phyloP scores from a whole-genome alignment of 2,888 invertebrate genomes.

The Netelia melanura region DNA sequence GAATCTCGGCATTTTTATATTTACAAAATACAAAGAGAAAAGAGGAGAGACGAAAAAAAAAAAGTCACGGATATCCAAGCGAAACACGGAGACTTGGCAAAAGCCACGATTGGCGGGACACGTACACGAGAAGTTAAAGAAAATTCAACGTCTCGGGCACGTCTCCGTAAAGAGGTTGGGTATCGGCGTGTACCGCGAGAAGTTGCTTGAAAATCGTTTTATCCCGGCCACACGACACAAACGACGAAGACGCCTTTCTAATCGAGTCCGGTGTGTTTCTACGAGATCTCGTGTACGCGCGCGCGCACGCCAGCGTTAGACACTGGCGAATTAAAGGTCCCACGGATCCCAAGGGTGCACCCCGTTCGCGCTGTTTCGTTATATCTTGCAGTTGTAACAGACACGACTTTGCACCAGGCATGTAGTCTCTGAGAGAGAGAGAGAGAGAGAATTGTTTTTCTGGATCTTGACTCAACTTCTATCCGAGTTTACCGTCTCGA shows the following conservation, averaged over 20 bases:
- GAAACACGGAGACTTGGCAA: not conserved
- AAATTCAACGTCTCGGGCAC: slow-evolving; percentile 20
- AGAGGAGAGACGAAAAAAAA: not conserved
- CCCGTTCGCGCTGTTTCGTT: not conserved
- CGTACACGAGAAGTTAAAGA: not conserved
- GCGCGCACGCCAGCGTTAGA: not conserved
- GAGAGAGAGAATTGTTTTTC: slow-evolving; percentile 29
- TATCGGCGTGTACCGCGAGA: not conserved
- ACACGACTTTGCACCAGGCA: slow-evolving; percentile 48
- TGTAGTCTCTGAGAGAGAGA: slow-evolving; percentile 12
- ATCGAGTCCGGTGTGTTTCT: slow-evolving; percentile 63
- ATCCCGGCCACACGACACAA: slow-evolving; percentile 3
- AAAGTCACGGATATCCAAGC: not conserved
- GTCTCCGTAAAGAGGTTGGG: slow-evolving; percentile 9
- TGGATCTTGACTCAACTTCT: slow-evolving; percentile 24
- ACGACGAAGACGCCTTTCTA: slow-evolving; percentile 71
- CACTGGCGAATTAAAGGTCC: slow-evolving; percentile 62
- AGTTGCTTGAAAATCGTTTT: slow-evolving; percentile 19
- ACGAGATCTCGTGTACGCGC: slow-evolving; percentile 11
- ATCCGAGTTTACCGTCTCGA: not conserved
- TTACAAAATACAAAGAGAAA: not conserved
- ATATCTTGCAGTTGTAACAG: slow-evolving; percentile 15
- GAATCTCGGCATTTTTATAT: slow-evolving; percentile 29
- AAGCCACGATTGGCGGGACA: not conserved
- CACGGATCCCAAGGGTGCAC: slow-evolving; percentile 66